phyloP scores from a whole-genome alignment of 2,888 invertebrate genomes.

The Brachypalpus laphriformis region DNA sequence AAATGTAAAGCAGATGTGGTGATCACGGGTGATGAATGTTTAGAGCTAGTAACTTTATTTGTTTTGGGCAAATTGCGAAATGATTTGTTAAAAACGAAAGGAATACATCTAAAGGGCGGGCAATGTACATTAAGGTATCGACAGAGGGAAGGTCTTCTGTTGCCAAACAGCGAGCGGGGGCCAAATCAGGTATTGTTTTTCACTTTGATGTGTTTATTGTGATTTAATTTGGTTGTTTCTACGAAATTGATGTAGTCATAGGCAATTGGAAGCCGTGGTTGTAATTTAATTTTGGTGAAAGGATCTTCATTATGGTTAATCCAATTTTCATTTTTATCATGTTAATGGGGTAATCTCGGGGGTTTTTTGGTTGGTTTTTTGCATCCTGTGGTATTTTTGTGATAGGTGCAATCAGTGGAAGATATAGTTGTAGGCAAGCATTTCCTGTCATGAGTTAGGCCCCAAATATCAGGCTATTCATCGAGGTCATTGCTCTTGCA shows the following conservation, averaged over 20 bases:
- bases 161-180: no score
- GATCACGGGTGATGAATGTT: slow-evolving; percentile 66
- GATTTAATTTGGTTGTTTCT: slow-evolving; percentile 40
- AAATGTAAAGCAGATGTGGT: slow-evolving; percentile 61
- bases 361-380: no score
- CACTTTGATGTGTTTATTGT: slow-evolving; percentile 37
- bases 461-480: no score
- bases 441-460: no score
- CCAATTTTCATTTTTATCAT: background rate
- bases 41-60: slow-evolving; percentile 54
- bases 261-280: background rate
- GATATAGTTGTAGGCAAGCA: no score
- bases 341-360: background rate
- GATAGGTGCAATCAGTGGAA: no score
- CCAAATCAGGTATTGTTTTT: slow-evolving; percentile 36
- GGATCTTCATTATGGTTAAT: background rate
- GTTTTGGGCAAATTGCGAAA: slow-evolving; percentile 63
- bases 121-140: background rate
- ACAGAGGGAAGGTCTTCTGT: no score
- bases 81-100: slow-evolving; percentile 43
- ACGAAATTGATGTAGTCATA: background rate
- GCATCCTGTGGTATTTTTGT: no score
- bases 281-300: slow-evolving; percentile 6
- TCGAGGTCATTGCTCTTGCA: no score
- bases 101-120: slow-evolving; percentile 13